Evolutionary conservation across 1,140 invertebrate genomes (phyloP), one percentile per base, ranked within the genome.

Genomic region (Caenorhabditis briggsae): DNA sequence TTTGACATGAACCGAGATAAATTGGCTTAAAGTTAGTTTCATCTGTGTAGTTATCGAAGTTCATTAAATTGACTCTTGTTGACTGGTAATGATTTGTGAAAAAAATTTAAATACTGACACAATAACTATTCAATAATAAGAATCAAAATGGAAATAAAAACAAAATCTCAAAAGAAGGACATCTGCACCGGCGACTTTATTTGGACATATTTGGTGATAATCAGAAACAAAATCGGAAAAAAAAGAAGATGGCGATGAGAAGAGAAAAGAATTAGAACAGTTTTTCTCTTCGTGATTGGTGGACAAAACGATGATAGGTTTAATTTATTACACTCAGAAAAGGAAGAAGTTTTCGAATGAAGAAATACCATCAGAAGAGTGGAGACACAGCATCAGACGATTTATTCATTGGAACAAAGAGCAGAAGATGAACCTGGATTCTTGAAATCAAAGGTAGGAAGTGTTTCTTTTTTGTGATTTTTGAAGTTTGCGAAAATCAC

Each of bases 301-400:
- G 70, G 70, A 50, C 70, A 53, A 33, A 78, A 43, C 33, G 70
- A 53, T 78, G 43, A 78, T 23, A 78, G 70, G 20, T 50, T 78
- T 78, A 23, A 78, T 78, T 78, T 50, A 78, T 78, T 78, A 78
- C 46, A 78, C 70, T 50, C 46, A 78, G 61, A 65, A 65, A 65
- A 65, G 23, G 18, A 70, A 48, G 41, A 70, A 78, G 46, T 50
- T 12, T 50, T 46, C 43, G n/a, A 78, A 50, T 50, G 11, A 33
- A 23, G n/a, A 50, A 46, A 46, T 8, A 48, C 16, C 20, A 50
- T 78, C 20, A 18, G 23, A 53, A 20, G 23, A 50, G 14, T 25
- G 25, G 59, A 61, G 59, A 61, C 59, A 23, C 23, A 61, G 59
- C 11, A 20, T 58, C 56, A 8, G 16, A 8, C 16, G 8, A 20